A percentile compares a stretch with the other conserved stretches of the same genome.
Evolutionary conservation across 2,113 vertebrate genomes (phyloP).

Genomic region (Mus spicilegus): DNA sequence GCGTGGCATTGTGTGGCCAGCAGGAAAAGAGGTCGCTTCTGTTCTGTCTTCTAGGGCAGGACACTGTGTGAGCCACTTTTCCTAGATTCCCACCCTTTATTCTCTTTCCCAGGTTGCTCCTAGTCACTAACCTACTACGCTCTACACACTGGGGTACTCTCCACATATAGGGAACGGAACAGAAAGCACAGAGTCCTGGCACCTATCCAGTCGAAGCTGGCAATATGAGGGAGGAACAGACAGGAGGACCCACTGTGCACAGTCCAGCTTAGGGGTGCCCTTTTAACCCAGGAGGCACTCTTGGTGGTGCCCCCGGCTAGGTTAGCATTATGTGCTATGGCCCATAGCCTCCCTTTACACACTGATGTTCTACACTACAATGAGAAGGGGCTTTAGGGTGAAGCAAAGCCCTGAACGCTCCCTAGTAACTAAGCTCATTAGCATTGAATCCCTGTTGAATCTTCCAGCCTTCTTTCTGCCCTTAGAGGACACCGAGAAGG

Average conservation of each 20-base stretch:
- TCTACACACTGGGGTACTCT: not conserved
- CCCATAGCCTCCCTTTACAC: fast-evolving
- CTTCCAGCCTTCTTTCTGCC: not conserved
- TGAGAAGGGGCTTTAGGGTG: not conserved
- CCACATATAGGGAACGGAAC: not conserved
- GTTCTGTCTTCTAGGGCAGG: not conserved
- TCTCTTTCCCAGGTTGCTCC: not conserved
- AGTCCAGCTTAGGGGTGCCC: not conserved
- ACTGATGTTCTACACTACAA: not conserved
- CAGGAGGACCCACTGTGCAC: not conserved
- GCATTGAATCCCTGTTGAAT: not conserved
- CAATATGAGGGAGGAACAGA: not conserved
- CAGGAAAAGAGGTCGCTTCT: not conserved
- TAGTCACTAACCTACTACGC: not conserved
- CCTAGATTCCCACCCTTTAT: not conserved
- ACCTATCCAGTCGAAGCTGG: not conserved
- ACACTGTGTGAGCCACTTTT: too few species aligned
- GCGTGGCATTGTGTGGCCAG: not conserved
- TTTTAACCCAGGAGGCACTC: not conserved
- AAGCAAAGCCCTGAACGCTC: not conserved
- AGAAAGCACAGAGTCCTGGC: not conserved
- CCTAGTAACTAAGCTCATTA: not conserved
- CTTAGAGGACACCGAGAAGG: not conserved
- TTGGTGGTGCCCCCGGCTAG: not conserved
- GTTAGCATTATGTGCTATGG: not conserved